Conservation (phyloP, 53 echinoderm and acorn worm genomes). For the Temnopleurus reevesii region DNA sequence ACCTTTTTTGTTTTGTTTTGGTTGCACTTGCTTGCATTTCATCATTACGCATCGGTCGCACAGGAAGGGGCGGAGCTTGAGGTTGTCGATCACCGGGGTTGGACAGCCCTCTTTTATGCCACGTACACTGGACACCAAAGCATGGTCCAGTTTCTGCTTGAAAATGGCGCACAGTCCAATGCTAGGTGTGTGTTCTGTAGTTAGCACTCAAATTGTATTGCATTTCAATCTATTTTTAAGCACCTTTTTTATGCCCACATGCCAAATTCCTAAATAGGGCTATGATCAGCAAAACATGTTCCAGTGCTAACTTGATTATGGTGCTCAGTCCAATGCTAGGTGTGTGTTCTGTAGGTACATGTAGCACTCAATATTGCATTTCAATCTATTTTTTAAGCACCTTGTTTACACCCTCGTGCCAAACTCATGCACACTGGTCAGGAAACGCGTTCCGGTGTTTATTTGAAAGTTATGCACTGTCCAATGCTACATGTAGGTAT, state of each 20-base stretch:
- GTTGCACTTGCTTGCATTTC: neutral
- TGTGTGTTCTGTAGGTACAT: slow-evolving; percentile 53
- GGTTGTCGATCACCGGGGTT: slow-evolving; percentile 65
- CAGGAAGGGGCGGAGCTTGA: slow-evolving; percentile 88
- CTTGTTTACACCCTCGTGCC: no score
- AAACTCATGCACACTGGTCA: no score
- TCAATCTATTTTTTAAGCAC: no score
- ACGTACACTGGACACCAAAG: slow-evolving; percentile 85
- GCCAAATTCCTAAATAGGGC: no score
- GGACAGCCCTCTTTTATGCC: slow-evolving; percentile 86
- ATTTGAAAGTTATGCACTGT: no score
- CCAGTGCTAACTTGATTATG: slow-evolving; percentile 78
- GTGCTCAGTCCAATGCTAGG: slow-evolving; percentile 73
- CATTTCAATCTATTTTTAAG: no score
- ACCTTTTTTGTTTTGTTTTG: neutral
- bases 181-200: slow-evolving; percentile 63
- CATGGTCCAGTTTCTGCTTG: slow-evolving; percentile 83
- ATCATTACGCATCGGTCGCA: neutral
- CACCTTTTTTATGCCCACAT: no score
- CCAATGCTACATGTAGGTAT: no score
- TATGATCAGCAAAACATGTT: slow-evolving; percentile 83
- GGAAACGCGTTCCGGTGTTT: no score
- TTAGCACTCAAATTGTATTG: no score
- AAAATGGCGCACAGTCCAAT: slow-evolving; percentile 73
- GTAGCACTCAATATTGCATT: no score